Evolutionary conservation across 2,113 vertebrate species (phyloP), one percentile per base, ranked within the genome.

Genomic region (Paedocypris sp.): DNA sequence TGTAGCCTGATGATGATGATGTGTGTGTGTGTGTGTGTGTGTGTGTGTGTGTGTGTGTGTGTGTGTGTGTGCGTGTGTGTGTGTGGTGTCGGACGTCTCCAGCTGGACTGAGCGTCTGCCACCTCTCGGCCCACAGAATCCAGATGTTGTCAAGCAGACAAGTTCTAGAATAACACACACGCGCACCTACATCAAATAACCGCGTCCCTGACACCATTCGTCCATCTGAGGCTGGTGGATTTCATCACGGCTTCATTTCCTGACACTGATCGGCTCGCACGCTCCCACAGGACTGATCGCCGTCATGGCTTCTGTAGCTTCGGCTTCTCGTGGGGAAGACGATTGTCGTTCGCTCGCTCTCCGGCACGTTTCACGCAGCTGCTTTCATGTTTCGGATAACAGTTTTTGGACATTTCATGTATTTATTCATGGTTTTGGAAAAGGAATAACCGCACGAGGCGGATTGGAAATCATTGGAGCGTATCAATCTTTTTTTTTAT

Each of bases 221-320:
- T 28, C 19, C 32, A 38, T 23, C 12, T 57, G 60, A 61, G 59
- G 67, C 63, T 53, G n/a, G 8, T 23, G 10, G 60, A 59, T 64
- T 70, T 72, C 68, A 77, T 80, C 73, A 8, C 35, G 11, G 32
- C 26, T 80, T 79, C 69, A 81, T 80, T 77, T 80, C 73, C 75
- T 71, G 70, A 47, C 46, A 48, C 54, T 69, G 68, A 67, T 74
- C 31, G 22, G 63, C 72, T 76, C 67, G 66, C 64, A 48, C 60
- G 47, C 76, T 77, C 67, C 73, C 49, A 60, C 73, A 75, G 76
- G 58, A 64, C 75, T 75, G 53, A 60, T 45, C 59, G 64, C 75
- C 74, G 79, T 80, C 78, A 79, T 67, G 53, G 73, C 73, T 71
- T 78, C 79, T 73, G 64, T 67, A 74, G 58, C 71, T 61, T 46